phyloP scores from a whole-genome alignment of 2,888 invertebrate genomes.

The Tipula lateralis region DNA sequence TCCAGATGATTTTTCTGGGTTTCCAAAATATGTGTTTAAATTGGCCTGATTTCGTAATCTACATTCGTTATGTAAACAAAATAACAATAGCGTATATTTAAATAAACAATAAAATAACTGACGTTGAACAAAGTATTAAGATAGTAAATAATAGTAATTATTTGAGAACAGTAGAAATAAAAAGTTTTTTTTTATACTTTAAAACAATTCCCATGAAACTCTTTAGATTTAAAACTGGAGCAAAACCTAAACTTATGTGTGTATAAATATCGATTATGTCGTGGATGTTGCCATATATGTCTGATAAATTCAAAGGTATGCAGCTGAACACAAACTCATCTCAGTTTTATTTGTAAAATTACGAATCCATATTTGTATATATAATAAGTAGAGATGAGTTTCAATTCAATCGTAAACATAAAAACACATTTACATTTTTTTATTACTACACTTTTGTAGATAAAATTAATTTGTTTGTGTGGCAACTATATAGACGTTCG shows the following conservation, averaged over 20 bases:
- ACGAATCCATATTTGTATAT: background rate
- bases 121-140: background rate
- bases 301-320: background rate
- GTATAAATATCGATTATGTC: background rate
- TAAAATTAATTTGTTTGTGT: background rate
- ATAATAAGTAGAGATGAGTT: background rate
- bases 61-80: background rate
- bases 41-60: background rate
- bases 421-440: background rate
- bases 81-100: background rate
- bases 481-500: background rate
- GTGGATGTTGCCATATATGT: background rate
- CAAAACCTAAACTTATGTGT: background rate
- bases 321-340: background rate
- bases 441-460: background rate
- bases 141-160: background rate
- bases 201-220: background rate
- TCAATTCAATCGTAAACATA: background rate
- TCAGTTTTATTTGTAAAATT: background rate
- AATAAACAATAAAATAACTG: background rate
- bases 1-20: background rate
- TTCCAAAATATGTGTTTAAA: background rate
- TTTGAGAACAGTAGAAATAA: background rate
- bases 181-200: background rate
- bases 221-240: background rate